Percentiles rank a stretch among this genome's conserved stretches.
phyloP scores from a whole-genome alignment of 30 jellyfish, hydroid and myxozoan genomes.

The Cassiopea andromeda region DNA sequence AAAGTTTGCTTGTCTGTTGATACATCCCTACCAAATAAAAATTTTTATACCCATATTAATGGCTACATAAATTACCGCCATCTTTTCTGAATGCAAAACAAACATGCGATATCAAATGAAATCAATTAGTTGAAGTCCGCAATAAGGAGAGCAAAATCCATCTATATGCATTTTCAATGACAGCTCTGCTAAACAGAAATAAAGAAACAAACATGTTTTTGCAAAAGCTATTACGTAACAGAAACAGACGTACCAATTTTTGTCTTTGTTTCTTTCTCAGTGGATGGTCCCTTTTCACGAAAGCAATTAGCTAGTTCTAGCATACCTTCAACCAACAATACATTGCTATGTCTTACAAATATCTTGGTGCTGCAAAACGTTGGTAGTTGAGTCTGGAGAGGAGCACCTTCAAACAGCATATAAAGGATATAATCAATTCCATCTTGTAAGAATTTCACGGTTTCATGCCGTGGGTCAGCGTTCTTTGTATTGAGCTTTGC shows the following conservation, averaged over 20 bases:
- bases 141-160: no score
- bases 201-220: no score
- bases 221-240: no score
- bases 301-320: constrained; percentile 51
- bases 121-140: no score
- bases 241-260: constrained; percentile 31
- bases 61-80: no score
- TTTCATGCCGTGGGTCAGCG: background rate
- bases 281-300: constrained; percentile 5
- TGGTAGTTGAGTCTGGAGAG: constrained; percentile 4
- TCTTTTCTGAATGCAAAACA: no score
- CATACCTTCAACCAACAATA: constrained; percentile 68
- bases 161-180: no score
- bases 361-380: constrained; percentile 46
- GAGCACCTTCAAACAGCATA: constrained; percentile 37
- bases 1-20: constrained; percentile 42
- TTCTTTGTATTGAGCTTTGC: constrained; percentile 18
- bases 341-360: constrained; percentile 61
- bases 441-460: constrained; percentile 45
- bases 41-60: no score
- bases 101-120: no score
- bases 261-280: background rate
- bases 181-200: no score
- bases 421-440: constrained; percentile 48
- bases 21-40: constrained; percentile 25